Conservation (phyloP, 2,888 invertebrate genomes). For the Aspidapion aeneum region DNA sequence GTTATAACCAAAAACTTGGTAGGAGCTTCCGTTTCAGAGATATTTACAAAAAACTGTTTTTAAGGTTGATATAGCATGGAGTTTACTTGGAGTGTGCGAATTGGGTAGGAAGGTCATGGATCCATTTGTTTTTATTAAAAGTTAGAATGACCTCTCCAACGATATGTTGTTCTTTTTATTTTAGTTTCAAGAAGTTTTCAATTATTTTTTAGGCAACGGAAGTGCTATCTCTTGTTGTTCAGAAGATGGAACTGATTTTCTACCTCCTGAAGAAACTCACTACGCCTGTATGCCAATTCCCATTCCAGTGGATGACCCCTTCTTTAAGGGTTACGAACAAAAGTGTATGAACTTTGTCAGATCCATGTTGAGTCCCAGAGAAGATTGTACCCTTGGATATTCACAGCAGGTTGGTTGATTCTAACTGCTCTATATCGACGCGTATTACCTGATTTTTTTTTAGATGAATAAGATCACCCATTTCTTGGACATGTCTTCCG, state of each 20-base stretch:
- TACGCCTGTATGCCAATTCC: constrained; percentile 67
- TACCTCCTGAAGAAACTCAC: constrained; percentile 56
- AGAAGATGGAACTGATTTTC: constrained; percentile 52
- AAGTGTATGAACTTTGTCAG: constrained; percentile 72
- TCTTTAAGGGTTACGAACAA: constrained; percentile 58
- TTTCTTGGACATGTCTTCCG: constrained; percentile 67
- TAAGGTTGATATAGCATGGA: too few species aligned
- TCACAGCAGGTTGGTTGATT: constrained; percentile 74
- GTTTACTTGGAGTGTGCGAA: too few species aligned
- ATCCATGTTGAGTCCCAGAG: constrained; percentile 61
- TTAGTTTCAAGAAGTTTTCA: too few species aligned
- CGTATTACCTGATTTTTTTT: too few species aligned
- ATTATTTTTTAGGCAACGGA: constrained; percentile 60
- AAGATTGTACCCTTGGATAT: constrained; percentile 66
- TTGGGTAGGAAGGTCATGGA: too few species aligned
- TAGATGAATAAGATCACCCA: constrained; percentile 76
- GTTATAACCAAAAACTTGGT: too few species aligned
- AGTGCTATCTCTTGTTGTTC: constrained; percentile 71
- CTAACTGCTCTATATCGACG: too few species aligned
- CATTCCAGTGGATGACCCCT: constrained; percentile 55
- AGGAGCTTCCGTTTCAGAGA: too few species aligned
- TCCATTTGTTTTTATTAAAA: too few species aligned
- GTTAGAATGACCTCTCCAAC: too few species aligned
- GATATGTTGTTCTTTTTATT: too few species aligned
- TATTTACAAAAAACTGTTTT: too few species aligned